These are phyloP conservation scores for Penaeus vannamei DNA, from an alignment of 1,140 invertebrate genomes.

Conservation along the genomic window DNA sequence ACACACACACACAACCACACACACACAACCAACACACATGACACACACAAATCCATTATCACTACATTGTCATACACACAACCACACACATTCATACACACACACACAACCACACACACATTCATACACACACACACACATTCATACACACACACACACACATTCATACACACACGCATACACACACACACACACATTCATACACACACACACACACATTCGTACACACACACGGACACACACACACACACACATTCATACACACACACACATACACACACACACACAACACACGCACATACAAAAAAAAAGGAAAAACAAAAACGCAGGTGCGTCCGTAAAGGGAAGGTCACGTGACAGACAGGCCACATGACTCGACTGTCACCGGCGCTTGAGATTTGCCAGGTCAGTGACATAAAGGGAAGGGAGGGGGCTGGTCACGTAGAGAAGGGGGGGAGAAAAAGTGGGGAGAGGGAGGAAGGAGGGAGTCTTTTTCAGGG, in stretches of 20 bases:
- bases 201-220: background rate
- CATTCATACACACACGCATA: background rate
- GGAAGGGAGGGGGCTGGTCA: background rate
- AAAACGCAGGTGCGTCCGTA: background rate
- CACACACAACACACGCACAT: background rate
- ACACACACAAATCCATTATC: background rate
- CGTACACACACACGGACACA: background rate
- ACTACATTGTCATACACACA: background rate
- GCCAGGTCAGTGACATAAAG: background rate
- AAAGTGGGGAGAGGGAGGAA: no score
- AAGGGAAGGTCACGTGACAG: background rate
- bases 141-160: background rate
- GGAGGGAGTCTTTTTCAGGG: no score
- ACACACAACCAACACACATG: no score
- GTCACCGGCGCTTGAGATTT: no score
- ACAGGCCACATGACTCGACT: no score
- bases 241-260: background rate
- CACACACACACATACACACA: conserved; percentile 8
- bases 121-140: background rate
- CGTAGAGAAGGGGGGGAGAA: no score
- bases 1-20: no score
- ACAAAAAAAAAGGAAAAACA: no score
- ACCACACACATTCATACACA: background rate
- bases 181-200: background rate
- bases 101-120: no score